A percentile compares a stretch with the other conserved stretches of the same genome.
Evolutionary conservation across 1,140 invertebrate genomes (phyloP).

Genomic region (Pseudomyrmex pallidus): DNA sequence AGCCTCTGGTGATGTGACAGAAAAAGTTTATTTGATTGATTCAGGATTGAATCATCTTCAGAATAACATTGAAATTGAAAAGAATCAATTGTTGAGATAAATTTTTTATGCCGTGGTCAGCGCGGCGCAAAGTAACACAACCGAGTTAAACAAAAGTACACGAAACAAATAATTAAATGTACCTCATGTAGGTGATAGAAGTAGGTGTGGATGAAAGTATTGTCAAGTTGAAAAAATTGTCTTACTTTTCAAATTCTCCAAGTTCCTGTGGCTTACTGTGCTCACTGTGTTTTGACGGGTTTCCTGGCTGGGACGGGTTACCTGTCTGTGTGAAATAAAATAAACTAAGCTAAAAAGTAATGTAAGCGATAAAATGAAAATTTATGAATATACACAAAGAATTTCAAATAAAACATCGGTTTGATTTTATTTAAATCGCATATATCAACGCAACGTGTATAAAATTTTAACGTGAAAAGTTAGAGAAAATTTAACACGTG

Average conservation of each 20-base stretch:
- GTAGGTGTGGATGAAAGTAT: not conserved
- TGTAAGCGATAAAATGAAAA: not conserved
- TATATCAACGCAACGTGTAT: not conserved
- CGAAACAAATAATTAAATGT: conserved; percentile 11
- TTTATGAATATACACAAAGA: not conserved
- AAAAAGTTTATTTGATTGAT: no score
- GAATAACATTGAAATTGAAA: not conserved
- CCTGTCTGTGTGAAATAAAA: conserved; percentile 3
- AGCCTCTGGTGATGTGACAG: no score
- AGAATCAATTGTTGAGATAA: not conserved
- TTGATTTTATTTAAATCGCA: not conserved
- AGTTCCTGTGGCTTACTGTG: not conserved
- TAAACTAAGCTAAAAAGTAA: not conserved
- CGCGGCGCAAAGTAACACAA: not conserved
- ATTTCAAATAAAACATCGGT: no score
- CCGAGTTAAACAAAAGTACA: conserved; percentile 5
- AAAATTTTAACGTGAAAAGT: conserved; percentile 1
- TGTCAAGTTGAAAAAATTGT: conserved; percentile 3
- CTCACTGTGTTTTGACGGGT: not conserved
- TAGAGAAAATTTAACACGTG: not conserved
- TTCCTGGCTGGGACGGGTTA: not conserved
- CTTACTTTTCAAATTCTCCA: not conserved
- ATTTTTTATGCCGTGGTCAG: not conserved
- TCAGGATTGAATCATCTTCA: no score
- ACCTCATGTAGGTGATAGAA: not conserved